Evolutionary conservation across 2,888 invertebrate species (phyloP).

Genomic region (Lysandra bellargus): DNA sequence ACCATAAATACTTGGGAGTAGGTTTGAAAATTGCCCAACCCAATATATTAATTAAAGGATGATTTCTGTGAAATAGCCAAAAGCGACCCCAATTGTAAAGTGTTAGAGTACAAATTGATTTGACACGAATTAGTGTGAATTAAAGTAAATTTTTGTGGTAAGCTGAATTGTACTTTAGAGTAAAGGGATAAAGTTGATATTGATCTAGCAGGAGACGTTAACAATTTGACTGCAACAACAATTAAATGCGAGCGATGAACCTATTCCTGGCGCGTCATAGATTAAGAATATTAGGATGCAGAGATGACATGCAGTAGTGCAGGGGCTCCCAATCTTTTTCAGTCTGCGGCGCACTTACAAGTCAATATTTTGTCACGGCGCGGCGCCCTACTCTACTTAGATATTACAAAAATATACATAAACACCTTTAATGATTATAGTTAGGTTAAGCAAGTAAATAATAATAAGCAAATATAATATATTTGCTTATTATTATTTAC

Average conservation of each 20-base stretch:
- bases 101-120: conserved; percentile 12
- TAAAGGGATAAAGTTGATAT: background rate
- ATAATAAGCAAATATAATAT: too few relatives aligned
- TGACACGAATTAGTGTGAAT: conserved; percentile 15
- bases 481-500: too few relatives aligned
- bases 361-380: too few relatives aligned
- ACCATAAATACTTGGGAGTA: background rate
- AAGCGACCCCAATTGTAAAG: background rate
- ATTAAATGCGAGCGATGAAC: conserved; percentile 72
- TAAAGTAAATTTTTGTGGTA: background rate
- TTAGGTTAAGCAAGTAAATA: too few relatives aligned
- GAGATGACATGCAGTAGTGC: background rate
- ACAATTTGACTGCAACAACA: conserved; percentile 51
- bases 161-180: background rate
- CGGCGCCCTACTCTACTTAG: too few relatives aligned
- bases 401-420: too few relatives aligned
- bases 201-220: conserved; percentile 27
- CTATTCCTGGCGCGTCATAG: conserved; percentile 60
- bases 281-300: conserved; percentile 45
- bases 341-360: too few relatives aligned
- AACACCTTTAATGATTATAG: too few relatives aligned
- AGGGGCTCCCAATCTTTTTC: too few relatives aligned
- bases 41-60: background rate
- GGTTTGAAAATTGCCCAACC: background rate
- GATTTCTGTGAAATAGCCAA: background rate